Conservation (phyloP, 2,113 vertebrate species). For the Arvicanthis niloticus region DNA sequence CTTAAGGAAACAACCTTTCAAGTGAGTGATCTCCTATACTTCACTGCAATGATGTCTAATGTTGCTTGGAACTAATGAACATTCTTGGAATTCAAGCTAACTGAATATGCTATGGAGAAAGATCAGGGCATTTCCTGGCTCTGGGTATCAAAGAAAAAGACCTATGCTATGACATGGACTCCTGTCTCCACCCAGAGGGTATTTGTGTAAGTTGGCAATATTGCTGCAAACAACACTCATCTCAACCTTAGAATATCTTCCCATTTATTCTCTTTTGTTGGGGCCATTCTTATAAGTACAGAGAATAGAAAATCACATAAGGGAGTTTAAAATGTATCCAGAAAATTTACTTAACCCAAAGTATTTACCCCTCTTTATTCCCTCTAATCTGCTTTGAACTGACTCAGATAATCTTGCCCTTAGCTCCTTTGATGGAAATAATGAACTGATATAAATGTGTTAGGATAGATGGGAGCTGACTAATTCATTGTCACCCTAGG, state of each 20-base stretch:
- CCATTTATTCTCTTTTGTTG: conserved; percentile 10
- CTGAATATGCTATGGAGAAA: conserved; percentile 47
- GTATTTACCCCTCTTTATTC: neutral
- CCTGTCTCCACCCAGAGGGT: conserved; percentile 23
- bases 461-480: neutral
- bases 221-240: conserved; percentile 32
- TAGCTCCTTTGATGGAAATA: conserved; percentile 25
- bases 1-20: conserved; percentile 52
- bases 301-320: neutral
- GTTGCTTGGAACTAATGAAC: conserved; percentile 60
- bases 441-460: neutral
- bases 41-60: conserved; percentile 55
- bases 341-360: neutral
- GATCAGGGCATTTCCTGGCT: conserved; percentile 36
- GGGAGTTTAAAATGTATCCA: neutral
- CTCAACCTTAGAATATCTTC: neutral
- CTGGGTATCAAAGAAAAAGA: neutral
- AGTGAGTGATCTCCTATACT: conserved; percentile 37
- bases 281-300: neutral
- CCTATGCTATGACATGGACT: neutral
- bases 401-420: neutral
- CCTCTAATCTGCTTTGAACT: conserved; percentile 22
- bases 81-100: conserved; percentile 60
- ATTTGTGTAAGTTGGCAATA: conserved; percentile 45
- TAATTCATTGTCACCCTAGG: neutral